Base-by-base conservation (phyloP, 2,113 vertebrate species). In the Heteronetta atricapilla region DNA sequence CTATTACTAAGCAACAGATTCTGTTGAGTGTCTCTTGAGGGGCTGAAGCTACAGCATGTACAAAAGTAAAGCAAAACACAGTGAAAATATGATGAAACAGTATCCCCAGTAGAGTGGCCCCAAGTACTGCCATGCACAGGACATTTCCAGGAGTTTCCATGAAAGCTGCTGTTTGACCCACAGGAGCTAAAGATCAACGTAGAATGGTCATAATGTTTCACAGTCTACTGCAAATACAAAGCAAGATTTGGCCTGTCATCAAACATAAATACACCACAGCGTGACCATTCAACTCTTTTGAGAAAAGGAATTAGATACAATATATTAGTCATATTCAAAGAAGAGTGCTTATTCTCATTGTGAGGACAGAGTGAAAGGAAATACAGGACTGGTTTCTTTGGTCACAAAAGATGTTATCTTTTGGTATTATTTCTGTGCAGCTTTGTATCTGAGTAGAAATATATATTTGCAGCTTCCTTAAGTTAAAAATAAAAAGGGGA, bases 1-100 rank as follows among this genome's bases (percentile, higher is more conserved):
- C 60, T 74, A 98, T 98, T 98, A 97, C 98, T 97, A 98, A 98
- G 98, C 97, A 98, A 97, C 98, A 96, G 96, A 92, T 97, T 98
- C 95, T 97, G 91, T 92, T 95, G 93, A 95, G 95, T 88, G 94
- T 98, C 97, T 98, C 97, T 76, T 78, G 82, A 60, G 95, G 90
- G 59, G 4, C 86, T 84, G 56, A 95, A 79, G 86, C 74, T 93
- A 62, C 48, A 85, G n/a, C 89, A 50, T 6, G 8, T 75, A 63
- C 67, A 80, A 77, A 89, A 84, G 11, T 84, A 90, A 94, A 92
- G 23, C 60, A 95, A 87, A 97, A 86, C 46, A 68, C 6, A 29
- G 36, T 15, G 13, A 58, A 82, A 81, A 81, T 76, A 50, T 29
- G 34, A 68, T 90, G 40, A 87, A 83, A 76, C 60, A 17, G 4